A percentile compares a stretch with the other conserved stretches of the same genome.
phyloP scores from a whole-genome alignment of 2,888 invertebrate genomes.

The Endotricha flammealis region DNA sequence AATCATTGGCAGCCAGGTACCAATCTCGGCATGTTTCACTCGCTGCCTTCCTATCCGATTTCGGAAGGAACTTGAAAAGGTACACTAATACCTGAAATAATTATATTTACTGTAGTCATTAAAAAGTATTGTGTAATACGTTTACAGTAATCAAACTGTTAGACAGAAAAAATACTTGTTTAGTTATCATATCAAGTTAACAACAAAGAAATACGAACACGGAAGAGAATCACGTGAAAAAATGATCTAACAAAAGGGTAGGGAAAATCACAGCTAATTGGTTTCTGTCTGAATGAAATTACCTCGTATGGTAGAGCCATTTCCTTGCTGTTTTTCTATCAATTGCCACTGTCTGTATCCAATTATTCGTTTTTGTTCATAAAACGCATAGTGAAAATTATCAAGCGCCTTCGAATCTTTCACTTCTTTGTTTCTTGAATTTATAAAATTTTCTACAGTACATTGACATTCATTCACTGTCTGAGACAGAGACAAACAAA shows the following conservation, averaged over 20 bases:
- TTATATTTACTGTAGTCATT: constrained; percentile 10
- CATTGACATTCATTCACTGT: too few relatives aligned
- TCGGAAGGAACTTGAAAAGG: constrained; percentile 80
- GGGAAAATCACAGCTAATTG: too few relatives aligned
- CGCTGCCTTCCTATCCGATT: constrained; percentile 81
- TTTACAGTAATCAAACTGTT: neutral
- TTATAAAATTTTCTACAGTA: too few relatives aligned
- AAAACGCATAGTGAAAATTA: too few relatives aligned
- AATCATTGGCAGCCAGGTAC: constrained; percentile 82
- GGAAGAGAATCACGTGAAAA: constrained; percentile 58
- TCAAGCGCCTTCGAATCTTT: too few relatives aligned
- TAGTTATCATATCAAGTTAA: constrained; percentile 10
- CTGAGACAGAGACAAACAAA: too few relatives aligned
- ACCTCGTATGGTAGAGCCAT: constrained; percentile 68
- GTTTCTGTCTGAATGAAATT: too few relatives aligned
- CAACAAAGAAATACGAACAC: constrained; percentile 15
- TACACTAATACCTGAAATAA: constrained; percentile 79
- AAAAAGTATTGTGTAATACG: neutral
- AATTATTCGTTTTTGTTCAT: too few relatives aligned
- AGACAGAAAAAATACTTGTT: neutral
- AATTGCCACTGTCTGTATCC: too few relatives aligned
- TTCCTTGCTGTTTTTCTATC: constrained; percentile 17
- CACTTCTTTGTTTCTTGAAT: too few relatives aligned
- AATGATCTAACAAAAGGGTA: constrained; percentile 50
- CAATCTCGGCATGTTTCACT: constrained; percentile 82